Conservation (phyloP, 2,888 invertebrate genomes). For the Phengaris arion region DNA sequence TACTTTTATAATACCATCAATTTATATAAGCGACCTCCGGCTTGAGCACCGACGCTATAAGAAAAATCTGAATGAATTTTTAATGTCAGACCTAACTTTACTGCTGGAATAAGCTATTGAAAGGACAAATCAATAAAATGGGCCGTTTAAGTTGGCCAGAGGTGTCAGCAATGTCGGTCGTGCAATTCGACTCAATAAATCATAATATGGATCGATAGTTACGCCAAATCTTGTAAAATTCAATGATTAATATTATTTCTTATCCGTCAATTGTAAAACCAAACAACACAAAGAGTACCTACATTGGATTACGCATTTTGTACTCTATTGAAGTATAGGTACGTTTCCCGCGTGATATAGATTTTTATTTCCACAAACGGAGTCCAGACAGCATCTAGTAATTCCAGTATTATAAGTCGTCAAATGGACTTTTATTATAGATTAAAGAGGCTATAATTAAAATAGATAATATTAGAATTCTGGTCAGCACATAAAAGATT, state of each 20-base stretch:
- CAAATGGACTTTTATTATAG: background rate
- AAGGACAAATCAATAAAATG: conserved; percentile 9
- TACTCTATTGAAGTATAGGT: too few species aligned
- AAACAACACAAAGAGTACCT: background rate
- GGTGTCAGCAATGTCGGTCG: conserved; percentile 10
- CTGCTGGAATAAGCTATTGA: background rate
- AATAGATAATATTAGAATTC: background rate
- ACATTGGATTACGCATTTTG: too few species aligned
- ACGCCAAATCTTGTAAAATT: background rate
- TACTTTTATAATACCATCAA: too few species aligned
- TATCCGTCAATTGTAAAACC: too few species aligned
- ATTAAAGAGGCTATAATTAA: background rate
- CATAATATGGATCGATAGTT: background rate
- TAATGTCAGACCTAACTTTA: background rate
- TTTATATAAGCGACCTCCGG: too few species aligned
- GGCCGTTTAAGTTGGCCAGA: background rate
- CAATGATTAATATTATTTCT: background rate
- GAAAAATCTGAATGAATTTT: background rate
- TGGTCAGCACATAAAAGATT: conserved; percentile 25
- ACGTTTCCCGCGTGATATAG: too few species aligned
- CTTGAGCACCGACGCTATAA: too few species aligned
- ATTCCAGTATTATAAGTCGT: too few species aligned
- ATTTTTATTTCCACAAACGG: too few species aligned
- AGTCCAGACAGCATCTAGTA: too few species aligned
- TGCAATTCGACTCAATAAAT: conserved; percentile 5